These are phyloP conservation scores for Prunella strophiata DNA, from an alignment of 2,797 vertebrate species.

Conservation along the genomic window DNA sequence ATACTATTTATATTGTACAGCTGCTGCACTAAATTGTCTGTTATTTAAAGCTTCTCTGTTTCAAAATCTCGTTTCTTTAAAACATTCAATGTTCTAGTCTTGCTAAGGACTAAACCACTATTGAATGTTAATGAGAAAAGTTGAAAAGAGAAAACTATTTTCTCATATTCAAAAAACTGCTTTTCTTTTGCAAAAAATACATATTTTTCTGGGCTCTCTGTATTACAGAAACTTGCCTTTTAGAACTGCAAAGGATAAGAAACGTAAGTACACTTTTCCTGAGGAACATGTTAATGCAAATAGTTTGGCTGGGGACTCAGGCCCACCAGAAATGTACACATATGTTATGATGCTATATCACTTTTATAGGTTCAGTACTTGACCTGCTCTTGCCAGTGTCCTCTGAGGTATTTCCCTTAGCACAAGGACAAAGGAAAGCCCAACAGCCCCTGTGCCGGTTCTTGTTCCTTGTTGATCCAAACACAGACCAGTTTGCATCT, in stretches of 20 bases:
- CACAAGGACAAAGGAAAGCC: neutral
- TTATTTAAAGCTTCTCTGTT: conserved; percentile 31
- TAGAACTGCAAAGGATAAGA: neutral
- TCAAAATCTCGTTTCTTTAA: conserved; percentile 14
- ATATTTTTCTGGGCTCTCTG: neutral
- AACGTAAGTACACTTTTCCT: neutral
- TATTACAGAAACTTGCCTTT: neutral
- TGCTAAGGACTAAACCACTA: neutral
- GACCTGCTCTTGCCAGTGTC: neutral
- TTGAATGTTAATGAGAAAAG: neutral
- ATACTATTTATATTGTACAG: neutral
- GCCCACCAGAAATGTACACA: neutral
- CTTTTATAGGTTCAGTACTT: neutral
- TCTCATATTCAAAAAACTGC: neutral
- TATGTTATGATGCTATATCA: neutral
- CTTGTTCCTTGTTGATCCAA: neutral
- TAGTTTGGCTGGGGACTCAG: neutral
- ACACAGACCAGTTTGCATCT: neutral
- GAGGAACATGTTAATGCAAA: neutral
- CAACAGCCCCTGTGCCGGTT: neutral
- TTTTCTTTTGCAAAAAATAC: neutral
- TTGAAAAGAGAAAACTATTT: neutral
- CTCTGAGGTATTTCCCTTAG: neutral
- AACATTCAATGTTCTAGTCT: neutral
- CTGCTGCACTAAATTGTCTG: neutral